Evolutionary conservation across 2,797 vertebrate genomes (phyloP).

Genomic region (Masticophis lateralis): DNA sequence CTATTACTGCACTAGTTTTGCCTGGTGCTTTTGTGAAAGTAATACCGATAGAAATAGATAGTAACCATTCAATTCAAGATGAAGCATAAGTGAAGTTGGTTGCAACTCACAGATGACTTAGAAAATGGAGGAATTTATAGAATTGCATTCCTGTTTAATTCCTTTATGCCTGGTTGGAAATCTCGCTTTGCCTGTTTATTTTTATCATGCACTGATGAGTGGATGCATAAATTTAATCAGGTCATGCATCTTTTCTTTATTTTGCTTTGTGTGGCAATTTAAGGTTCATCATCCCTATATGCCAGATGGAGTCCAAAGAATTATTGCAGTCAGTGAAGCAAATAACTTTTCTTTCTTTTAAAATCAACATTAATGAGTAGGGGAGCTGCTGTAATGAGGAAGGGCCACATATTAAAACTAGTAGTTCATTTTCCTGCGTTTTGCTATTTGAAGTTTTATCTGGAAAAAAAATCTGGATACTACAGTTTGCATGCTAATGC

Average conservation of each 20-base stretch:
- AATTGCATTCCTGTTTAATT: neutral
- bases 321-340: slow-evolving; percentile 28
- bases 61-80: neutral
- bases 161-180: slow-evolving; percentile 6
- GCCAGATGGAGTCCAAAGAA: slow-evolving; percentile 37
- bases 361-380: slow-evolving; percentile 15
- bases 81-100: neutral
- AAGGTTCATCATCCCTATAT: slow-evolving; percentile 32
- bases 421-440: neutral
- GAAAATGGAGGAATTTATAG: neutral
- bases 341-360: slow-evolving; percentile 12
- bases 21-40: neutral
- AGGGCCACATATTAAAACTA: neutral
- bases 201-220: slow-evolving; percentile 27
- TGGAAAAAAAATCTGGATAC: neutral
- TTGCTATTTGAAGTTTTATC: neutral
- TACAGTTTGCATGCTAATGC: neutral
- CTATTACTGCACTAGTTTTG: neutral
- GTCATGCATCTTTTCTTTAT: slow-evolving; percentile 3
- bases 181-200: slow-evolving; percentile 27
- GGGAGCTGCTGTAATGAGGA: neutral
- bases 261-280: slow-evolving; percentile 33
- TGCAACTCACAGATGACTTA: neutral
- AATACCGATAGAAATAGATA: neutral
- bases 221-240: slow-evolving; percentile 37